Evolutionary conservation across 2,113 vertebrate species (phyloP).

Genomic region (Boleophthalmus pectinirostris): DNA sequence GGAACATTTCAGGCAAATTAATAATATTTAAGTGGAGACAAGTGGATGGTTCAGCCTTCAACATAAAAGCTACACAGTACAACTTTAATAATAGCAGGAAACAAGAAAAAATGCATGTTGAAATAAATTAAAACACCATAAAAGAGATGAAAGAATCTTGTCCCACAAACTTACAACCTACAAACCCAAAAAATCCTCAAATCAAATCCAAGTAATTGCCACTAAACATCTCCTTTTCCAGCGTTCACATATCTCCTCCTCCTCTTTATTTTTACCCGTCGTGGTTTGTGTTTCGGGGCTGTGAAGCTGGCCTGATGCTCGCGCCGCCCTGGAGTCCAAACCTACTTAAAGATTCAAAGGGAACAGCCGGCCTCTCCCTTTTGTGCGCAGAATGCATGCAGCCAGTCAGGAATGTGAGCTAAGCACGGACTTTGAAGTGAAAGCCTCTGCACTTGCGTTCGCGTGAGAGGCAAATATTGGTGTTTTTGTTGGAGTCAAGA

Average conservation of each 20-base stretch:
- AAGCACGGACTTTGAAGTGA: constrained; percentile 65
- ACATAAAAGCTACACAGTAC: no score
- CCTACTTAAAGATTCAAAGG: constrained; percentile 58
- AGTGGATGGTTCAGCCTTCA: no score
- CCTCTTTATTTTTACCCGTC: constrained; percentile 37
- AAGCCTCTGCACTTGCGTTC: constrained; percentile 41
- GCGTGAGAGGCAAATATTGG: constrained; percentile 49
- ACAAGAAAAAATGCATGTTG: no score
- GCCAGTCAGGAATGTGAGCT: constrained; percentile 50
- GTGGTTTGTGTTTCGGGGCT: constrained; percentile 36
- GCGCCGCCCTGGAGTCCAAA: constrained; percentile 45
- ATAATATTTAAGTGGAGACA: no score
- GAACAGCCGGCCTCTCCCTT: constrained; percentile 53
- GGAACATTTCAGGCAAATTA: no score
- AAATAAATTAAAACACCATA: no score
- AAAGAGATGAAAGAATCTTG: no score
- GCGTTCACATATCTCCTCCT: not conserved
- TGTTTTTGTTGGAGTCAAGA: constrained; percentile 16
- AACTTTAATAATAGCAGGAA: no score
- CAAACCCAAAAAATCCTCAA: no score
- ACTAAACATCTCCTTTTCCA: not conserved
- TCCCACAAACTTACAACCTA: no score
- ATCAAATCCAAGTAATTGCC: no score
- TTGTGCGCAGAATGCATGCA: constrained; percentile 19
- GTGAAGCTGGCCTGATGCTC: constrained; percentile 45